These are phyloP conservation scores for Pachycephala philippinensis DNA, from an alignment of 2,113 vertebrate species.

Conservation along the genomic window DNA sequence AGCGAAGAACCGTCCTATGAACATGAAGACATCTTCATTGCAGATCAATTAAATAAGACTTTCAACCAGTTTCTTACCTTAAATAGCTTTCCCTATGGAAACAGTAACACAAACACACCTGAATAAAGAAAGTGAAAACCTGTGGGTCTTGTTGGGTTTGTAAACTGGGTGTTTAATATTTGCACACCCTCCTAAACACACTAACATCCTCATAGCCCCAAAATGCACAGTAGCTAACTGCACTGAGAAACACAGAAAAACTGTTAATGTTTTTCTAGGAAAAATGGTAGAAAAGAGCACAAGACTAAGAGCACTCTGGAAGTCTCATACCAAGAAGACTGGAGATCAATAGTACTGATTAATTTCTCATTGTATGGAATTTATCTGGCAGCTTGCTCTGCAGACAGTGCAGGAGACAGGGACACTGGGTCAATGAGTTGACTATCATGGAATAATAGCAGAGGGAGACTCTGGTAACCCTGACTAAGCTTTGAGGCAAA, in stretches of 20 bases:
- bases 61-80: neutral
- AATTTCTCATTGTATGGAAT: neutral
- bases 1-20: neutral
- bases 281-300: neutral
- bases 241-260: neutral
- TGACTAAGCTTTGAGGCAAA: neutral
- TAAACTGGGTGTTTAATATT: neutral
- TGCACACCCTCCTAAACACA: neutral
- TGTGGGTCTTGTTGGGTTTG: neutral
- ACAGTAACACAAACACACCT: neutral
- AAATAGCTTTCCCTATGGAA: neutral
- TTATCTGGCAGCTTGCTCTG: neutral
- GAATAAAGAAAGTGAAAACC: neutral
- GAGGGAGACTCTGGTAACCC: neutral
- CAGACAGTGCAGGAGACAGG: neutral
- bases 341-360: neutral
- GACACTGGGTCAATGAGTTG: neutral
- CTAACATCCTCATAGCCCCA: neutral
- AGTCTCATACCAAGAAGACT: neutral
- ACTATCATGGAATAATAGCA: neutral
- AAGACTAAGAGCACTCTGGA: neutral
- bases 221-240: neutral
- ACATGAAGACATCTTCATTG: neutral
- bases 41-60: neutral
- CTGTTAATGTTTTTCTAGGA: neutral